Conservation (phyloP, 1,140 invertebrate genomes). For the Geopemphigus sp. region DNA sequence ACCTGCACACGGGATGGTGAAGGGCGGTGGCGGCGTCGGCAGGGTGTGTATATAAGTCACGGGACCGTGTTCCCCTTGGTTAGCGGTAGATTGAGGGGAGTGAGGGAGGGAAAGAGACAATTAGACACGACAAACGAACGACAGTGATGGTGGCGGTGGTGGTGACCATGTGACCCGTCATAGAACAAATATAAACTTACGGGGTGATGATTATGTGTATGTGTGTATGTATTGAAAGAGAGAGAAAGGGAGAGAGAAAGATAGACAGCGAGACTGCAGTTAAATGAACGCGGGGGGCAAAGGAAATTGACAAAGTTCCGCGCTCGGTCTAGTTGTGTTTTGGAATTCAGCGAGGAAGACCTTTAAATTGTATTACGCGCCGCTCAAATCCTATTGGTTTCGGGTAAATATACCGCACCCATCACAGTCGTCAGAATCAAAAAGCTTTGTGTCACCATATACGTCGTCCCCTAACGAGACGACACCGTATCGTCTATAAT, state of each 20-base stretch:
- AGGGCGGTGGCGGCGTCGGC: background rate
- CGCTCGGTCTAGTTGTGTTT: conserved; percentile 5
- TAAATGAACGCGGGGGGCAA: conserved; percentile 19
- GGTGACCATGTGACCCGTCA: conserved; percentile 28
- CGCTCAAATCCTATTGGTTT: conserved; percentile 30
- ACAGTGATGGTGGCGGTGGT: background rate
- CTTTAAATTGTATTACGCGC: conserved; percentile 37
- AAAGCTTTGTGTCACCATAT: conserved; percentile 13
- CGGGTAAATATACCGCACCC: conserved; percentile 31
- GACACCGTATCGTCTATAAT: too few relatives aligned
- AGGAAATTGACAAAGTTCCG: conserved; percentile 39
- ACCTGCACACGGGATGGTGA: conserved; percentile 6
- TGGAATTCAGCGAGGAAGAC: background rate
- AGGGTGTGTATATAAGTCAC: background rate
- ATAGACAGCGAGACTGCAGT: background rate
- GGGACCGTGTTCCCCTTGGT: too few relatives aligned
- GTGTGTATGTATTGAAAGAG: too few relatives aligned
- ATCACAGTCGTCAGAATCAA: too few relatives aligned
- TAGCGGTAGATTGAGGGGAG: too few relatives aligned
- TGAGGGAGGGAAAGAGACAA: background rate
- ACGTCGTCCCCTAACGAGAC: background rate
- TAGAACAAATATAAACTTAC: conserved; percentile 22
- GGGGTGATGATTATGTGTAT: too few relatives aligned
- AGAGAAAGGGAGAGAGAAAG: background rate
- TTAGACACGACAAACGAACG: conserved; percentile 38